These are phyloP conservation scores for Pachydiplax longipennis DNA, from an alignment of 2,888 invertebrate genomes.

Conservation along the genomic window DNA sequence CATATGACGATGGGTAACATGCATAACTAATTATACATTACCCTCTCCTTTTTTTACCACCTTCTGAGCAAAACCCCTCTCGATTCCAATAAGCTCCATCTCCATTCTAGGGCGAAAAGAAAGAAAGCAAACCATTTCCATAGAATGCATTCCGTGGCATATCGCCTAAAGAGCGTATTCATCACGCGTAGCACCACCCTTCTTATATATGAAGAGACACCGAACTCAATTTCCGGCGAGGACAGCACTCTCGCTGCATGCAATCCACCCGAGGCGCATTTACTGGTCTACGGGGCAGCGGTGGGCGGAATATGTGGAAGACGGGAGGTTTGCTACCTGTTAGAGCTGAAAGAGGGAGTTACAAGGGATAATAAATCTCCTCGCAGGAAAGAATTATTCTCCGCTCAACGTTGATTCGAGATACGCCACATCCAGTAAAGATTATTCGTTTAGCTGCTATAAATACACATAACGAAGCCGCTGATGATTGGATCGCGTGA, in stretches of 20 bases:
- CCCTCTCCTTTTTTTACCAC: neutral
- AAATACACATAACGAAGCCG: neutral
- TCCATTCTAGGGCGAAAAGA: too few species aligned
- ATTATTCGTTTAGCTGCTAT: slow-evolving; percentile 7
- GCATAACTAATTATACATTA: too few species aligned
- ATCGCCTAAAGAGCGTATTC: neutral
- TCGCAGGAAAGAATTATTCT: slow-evolving; percentile 18
- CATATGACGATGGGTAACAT: too few species aligned
- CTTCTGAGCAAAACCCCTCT: too few species aligned
- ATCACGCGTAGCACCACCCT: neutral
- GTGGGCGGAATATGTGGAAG: too few species aligned
- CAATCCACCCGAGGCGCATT: neutral
- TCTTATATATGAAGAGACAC: neutral
- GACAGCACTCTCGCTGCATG: neutral
- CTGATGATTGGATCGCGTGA: neutral
- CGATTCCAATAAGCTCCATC: neutral
- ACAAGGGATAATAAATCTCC: slow-evolving; percentile 6
- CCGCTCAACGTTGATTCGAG: slow-evolving; percentile 10
- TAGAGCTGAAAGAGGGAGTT: neutral
- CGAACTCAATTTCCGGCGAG: neutral
- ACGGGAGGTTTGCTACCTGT: neutral
- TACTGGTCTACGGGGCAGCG: neutral
- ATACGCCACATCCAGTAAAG: neutral
- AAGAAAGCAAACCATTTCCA: neutral
- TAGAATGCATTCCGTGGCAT: neutral